Percentiles rank a stretch among this genome's conserved stretches.
These are phyloP conservation scores for Trichonephila clavipes DNA, from an alignment of 1,140 invertebrate species.

Conservation along the genomic window DNA sequence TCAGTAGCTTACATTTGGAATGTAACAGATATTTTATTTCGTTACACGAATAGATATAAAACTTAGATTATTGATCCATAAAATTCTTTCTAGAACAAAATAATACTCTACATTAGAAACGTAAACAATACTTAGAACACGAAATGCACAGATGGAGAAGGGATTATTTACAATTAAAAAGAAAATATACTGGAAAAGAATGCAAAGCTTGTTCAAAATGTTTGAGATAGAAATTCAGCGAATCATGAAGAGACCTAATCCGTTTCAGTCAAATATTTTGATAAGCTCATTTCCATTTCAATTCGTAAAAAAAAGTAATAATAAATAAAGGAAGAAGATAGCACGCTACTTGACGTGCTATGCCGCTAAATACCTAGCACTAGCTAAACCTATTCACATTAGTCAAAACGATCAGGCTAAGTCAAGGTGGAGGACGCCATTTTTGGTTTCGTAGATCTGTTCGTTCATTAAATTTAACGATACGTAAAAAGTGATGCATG, in stretches of 20 bases:
- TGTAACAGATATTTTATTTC: no score
- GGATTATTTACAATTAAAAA: no score
- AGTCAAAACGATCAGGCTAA: not conserved
- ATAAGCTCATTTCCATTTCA: slow-evolving; percentile 41
- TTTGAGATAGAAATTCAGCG: slow-evolving; percentile 11
- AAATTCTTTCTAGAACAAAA: no score
- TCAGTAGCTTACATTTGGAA: no score
- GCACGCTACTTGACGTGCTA: slow-evolving; percentile 12
- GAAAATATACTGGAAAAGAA: no score
- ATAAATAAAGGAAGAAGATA: not conserved
- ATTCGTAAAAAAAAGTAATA: not conserved
- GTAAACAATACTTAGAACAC: no score
- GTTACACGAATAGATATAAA: no score
- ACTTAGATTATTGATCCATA: no score
- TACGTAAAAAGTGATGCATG: no score
- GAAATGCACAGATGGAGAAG: no score
- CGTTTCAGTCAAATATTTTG: slow-evolving; percentile 6
- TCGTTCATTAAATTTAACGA: no score
- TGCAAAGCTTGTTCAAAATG: not conserved
- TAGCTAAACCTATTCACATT: not conserved
- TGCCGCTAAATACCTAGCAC: not conserved
- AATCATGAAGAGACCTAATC: not conserved
- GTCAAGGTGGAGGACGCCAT: slow-evolving; percentile 1
- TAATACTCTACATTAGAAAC: no score
- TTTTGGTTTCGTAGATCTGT: not conserved